Evolutionary conservation across 2,113 vertebrate species (phyloP).

Genomic region (Aspiorhynchus laticeps): DNA sequence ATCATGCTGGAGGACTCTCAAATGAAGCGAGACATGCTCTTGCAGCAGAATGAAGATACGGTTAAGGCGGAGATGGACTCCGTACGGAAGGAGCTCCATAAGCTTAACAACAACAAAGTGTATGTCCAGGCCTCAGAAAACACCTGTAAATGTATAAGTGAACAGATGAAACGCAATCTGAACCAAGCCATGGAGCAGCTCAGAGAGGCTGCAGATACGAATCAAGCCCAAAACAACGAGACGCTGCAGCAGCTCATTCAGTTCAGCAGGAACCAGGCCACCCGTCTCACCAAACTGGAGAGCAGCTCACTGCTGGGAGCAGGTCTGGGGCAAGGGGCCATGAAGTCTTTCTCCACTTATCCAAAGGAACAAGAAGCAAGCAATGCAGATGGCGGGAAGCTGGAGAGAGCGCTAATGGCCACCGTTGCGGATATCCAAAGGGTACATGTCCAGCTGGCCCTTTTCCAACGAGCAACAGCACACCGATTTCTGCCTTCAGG

Average conservation of each 20-base stretch:
- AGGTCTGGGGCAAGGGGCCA: constrained; percentile 31
- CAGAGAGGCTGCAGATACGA: constrained; percentile 50
- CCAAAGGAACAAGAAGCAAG: constrained; percentile 60
- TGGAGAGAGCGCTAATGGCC: constrained; percentile 64
- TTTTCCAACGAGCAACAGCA: constrained; percentile 12
- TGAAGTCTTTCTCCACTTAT: constrained; percentile 40
- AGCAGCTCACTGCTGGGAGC: constrained; percentile 23
- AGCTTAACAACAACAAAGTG: constrained; percentile 55
- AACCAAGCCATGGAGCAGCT: constrained; percentile 57
- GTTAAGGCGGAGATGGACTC: constrained; percentile 66
- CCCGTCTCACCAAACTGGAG: constrained; percentile 57
- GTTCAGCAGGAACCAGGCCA: background rate
- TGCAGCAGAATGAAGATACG: constrained; percentile 77
- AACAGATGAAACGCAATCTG: constrained; percentile 53
- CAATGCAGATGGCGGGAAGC: constrained; percentile 25
- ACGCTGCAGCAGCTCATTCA: constrained; percentile 61
- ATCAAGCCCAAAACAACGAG: constrained; percentile 63
- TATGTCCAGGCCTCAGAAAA: constrained; percentile 56
- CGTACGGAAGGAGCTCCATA: constrained; percentile 59
- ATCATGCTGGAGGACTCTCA: constrained; percentile 89
- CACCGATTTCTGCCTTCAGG: constrained; percentile 42
- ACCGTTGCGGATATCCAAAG: constrained; percentile 66
- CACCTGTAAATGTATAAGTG: constrained; percentile 57
- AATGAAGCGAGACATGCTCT: constrained; percentile 88
- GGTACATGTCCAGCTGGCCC: constrained; percentile 64